phyloP scores from a whole-genome alignment of 2,888 invertebrate species.

The Erebia ligea region DNA sequence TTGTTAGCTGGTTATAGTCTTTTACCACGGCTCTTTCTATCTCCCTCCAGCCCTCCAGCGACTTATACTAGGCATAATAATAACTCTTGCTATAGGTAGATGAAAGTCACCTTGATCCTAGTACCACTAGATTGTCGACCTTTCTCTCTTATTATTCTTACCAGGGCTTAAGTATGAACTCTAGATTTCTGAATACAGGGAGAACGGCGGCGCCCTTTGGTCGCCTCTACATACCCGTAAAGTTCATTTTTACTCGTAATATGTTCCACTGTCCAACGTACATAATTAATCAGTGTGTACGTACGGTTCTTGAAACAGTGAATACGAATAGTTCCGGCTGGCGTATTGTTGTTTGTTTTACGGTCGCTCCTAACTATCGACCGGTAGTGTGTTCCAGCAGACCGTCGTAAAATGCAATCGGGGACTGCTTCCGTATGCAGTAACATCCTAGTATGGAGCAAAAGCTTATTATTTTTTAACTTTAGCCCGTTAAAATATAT shows the following conservation, averaged over 20 bases:
- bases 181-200: no score
- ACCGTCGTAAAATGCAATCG: slow-evolving; percentile 45
- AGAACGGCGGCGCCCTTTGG: no score
- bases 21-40: no score
- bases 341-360: slow-evolving; percentile 49
- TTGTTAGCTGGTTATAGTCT: no score
- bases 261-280: background rate
- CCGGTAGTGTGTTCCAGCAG: slow-evolving; percentile 50
- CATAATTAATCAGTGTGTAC: slow-evolving; percentile 1
- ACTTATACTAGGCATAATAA: no score
- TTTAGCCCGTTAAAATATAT: background rate
- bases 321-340: slow-evolving; percentile 24
- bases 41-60: no score
- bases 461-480: slow-evolving; percentile 14
- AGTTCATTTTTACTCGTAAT: background rate
- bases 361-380: slow-evolving; percentile 62
- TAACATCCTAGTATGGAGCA: slow-evolving; percentile 39
- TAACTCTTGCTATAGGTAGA: no score
- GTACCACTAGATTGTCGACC: no score
- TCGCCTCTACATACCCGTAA: no score
- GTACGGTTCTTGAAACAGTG: slow-evolving; percentile 17
- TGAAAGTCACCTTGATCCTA: no score
- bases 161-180: no score
- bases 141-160: no score
- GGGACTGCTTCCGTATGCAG: slow-evolving; percentile 40